Conservation (phyloP, 2,888 invertebrate species). For the Dromius quadrimaculatus region DNA sequence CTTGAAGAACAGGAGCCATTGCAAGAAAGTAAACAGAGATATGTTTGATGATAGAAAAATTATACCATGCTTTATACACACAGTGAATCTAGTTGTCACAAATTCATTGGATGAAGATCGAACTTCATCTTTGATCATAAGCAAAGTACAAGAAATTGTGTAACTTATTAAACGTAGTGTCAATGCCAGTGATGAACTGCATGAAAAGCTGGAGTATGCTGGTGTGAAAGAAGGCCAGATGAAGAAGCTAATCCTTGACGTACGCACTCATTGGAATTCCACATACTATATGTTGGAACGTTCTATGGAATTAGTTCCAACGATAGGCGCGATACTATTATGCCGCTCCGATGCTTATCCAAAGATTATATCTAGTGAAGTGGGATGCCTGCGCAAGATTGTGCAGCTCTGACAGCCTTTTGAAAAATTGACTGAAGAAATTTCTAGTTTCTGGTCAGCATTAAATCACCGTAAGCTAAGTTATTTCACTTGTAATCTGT, state of each 20-base stretch:
- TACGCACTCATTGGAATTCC: constrained; percentile 53
- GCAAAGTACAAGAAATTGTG: constrained; percentile 50
- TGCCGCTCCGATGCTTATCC: constrained; percentile 53
- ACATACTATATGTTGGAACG: constrained; percentile 52
- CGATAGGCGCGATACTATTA: constrained; percentile 53
- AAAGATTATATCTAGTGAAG: constrained; percentile 49
- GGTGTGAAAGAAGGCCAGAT: constrained; percentile 44
- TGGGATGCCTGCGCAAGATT: constrained; percentile 8
- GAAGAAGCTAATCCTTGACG: constrained; percentile 53
- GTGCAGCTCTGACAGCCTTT: constrained; percentile 16
- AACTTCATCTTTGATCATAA: constrained; percentile 11
- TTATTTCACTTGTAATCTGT: constrained; percentile 19
- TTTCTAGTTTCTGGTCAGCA: not conserved
- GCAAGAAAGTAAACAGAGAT: too few species aligned
- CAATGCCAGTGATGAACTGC: constrained; percentile 29
- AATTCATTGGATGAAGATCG: constrained; percentile 6
- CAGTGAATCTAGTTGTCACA: constrained; percentile 38
- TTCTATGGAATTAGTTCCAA: constrained; percentile 52
- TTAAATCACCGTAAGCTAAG: constrained; percentile 8
- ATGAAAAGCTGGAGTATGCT: constrained; percentile 20
- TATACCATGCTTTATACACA: constrained; percentile 52
- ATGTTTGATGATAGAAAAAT: too few species aligned
- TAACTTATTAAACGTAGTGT: constrained; percentile 47
- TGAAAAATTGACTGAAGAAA: constrained; percentile 22
- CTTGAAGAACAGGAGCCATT: too few species aligned